phyloP scores from a whole-genome alignment of 2,113 vertebrate genomes.

The Epinephelus cyanopodus region DNA sequence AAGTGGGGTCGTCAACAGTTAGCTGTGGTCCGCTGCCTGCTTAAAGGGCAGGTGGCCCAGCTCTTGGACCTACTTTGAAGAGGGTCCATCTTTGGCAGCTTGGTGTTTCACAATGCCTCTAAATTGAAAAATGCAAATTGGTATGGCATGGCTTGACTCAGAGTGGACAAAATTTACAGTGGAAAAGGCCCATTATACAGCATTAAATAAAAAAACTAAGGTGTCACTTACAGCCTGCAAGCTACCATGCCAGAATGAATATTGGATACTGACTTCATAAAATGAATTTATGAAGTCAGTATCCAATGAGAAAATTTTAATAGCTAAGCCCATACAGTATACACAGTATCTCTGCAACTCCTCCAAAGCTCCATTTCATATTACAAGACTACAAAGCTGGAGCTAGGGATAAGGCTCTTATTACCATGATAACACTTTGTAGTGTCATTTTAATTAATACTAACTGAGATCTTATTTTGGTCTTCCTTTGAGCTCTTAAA shows the following conservation, averaged over 20 bases:
- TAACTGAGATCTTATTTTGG: conserved; percentile 52
- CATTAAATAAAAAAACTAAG: conserved; percentile 8
- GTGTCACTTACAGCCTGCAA: conserved; percentile 12
- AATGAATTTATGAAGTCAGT: conserved; percentile 20
- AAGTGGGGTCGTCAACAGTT: no score
- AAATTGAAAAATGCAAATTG: no score
- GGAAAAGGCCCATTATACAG: not conserved
- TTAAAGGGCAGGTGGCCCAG: no score
- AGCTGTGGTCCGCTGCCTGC: no score
- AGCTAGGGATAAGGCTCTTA: conserved; percentile 49
- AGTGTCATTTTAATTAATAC: conserved; percentile 68
- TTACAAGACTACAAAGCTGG: conserved; percentile 42
- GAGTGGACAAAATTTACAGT: no score
- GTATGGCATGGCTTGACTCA: no score
- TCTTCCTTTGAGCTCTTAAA: conserved; percentile 44
- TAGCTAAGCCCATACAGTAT: not conserved
- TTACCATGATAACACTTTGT: conserved; percentile 53
- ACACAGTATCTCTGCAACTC: conserved; percentile 19
- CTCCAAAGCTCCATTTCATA: conserved; percentile 46
- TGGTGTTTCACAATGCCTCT: no score
- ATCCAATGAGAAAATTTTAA: not conserved
- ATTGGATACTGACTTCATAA: no score
- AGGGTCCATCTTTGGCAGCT: no score
- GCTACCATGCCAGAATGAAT: not conserved
- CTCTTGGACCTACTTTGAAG: no score